Base-by-base conservation (phyloP, 2,888 invertebrate species). In the Mayetiola destructor region DNA sequence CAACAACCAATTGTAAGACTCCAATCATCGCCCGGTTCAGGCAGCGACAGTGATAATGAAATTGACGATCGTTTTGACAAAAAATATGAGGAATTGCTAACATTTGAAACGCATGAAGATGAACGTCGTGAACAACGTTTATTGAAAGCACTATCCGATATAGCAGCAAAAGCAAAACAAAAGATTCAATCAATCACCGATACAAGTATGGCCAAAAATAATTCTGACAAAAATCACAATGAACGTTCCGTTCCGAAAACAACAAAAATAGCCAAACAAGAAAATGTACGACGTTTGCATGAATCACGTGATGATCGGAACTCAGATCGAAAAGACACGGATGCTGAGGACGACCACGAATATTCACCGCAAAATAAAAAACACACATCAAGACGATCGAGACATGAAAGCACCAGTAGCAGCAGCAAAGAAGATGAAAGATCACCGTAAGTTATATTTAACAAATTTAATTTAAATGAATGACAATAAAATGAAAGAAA, bases 91-190 rank as follows among this genome's bases (percentile, higher is more conserved):
- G 79, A 77, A 52, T 74, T 76, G 30, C 64, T 77, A 1, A 72
- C 73, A 27, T 23, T 56, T 20, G 30, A 42, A 39, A 56, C 39
- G 21, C 9, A 27, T 14, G 56, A 56, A 63, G 86, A 87, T 64
- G 67, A 85, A 61, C 77, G 78, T 64, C 79, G 81, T 63, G 86
- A 87, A 65, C 67, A 85, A 61, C 77, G 78, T 64, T 79, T 81
- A 65, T 69, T 87, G 60, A 81, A 84, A 64, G 73, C 79, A 60
- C 67, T 82, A 9, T 76, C 80, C 62, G 79, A 80, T 61, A 69
- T 80, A 67, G 78, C 84, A 58, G 76, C 84, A 60, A 84, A 87
- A 69, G 86, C 87, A 2, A 84, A 83, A 64, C 84, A 84, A 66
- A 72, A 72, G 61, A 71, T 70, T 21, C 69, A 67, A 59, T 73